Base-by-base conservation (phyloP, 2,113 vertebrate genomes). In the Anguilla rostrata region DNA sequence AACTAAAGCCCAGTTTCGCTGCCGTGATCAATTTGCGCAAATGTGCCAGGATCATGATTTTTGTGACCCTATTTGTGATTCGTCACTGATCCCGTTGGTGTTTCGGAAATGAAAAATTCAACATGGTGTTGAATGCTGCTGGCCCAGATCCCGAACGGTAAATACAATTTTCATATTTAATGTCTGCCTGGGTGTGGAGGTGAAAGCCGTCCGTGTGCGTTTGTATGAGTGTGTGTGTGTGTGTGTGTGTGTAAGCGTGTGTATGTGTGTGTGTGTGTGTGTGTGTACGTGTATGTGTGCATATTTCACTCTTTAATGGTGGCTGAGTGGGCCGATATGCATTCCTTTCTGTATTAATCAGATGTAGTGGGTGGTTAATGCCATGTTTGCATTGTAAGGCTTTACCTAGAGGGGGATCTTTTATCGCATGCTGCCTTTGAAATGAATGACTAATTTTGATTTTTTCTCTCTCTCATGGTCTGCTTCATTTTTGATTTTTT, bases 331-430 rank as follows among this genome's bases (percentile, higher is more conserved):
- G 94, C 91, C 90, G 94, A 87, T 89, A 15, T 89, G 89, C 95
- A 95, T 96, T 95, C 93, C 80, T 95, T 96, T 93, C 85, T 91
- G 92, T 94, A 94, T 95, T 94, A 95, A 95, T 96, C 95, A 95
- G 90, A 57, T 87, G 82, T 56, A 86, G 92, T 96, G 90, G 95
- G 95, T 91, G 92, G 89, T 92, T 95, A 95, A 95, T 96, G 95
- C 91, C 81, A 89, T 95, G 94, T 95, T 96, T 95, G 95, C 92
- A 94, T 95, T 95, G 92, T 94, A 56, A 92, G 92, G 94, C 92
- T 95, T 96, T 95, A 96, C 95, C 95, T 95, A 91, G 56, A 92
- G 93, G 94, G 92, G 93, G 94, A 93, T 94, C 93, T 94, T 94
- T 95, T 94, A 95, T 96, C 94, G 93, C 93, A 93, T 75, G 89